A percentile compares a stretch with the other conserved stretches of the same genome.
These are phyloP conservation scores for Pandemis corylana DNA, from an alignment of 2,888 invertebrate species.

Conservation along the genomic window DNA sequence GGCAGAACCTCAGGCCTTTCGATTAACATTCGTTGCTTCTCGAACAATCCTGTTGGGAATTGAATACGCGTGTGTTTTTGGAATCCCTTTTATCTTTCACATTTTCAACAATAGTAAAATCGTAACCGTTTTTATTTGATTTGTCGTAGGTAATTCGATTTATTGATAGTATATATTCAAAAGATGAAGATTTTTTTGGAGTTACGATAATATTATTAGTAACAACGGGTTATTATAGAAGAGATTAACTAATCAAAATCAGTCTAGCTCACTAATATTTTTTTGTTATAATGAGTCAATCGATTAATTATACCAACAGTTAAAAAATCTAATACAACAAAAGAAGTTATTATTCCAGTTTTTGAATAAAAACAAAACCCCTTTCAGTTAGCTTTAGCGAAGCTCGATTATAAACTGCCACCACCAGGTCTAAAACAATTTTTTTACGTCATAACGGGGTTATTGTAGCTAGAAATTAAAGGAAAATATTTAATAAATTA, in stretches of 20 bases:
- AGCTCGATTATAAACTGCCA: slow-evolving; percentile 26
- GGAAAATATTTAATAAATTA: neutral
- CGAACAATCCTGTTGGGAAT: neutral
- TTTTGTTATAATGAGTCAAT: neutral
- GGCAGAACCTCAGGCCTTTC: slow-evolving; percentile 12
- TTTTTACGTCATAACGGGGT: slow-evolving; percentile 8
- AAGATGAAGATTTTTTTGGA: neutral
- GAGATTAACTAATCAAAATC: neutral
- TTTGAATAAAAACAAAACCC: slow-evolving; percentile 17
- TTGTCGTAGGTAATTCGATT: slow-evolving; percentile 4
- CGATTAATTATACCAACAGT: neutral
- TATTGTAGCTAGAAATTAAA: slow-evolving; percentile 15
- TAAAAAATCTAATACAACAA: slow-evolving; percentile 1
- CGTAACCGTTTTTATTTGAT: neutral
- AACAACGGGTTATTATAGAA: neutral
- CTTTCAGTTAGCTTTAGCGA: slow-evolving; percentile 15
- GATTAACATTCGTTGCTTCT: slow-evolving; percentile 24
- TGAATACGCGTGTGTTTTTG: slow-evolving; percentile 6
- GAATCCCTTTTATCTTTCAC: slow-evolving; percentile 1
- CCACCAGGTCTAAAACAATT: slow-evolving; percentile 29
- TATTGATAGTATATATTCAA: neutral
- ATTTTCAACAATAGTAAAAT: slow-evolving; percentile 12
- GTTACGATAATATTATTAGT: neutral
- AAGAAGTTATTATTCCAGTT: slow-evolving; percentile 14
- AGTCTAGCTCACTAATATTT: neutral